Evolutionary conservation across 2,888 invertebrate species (phyloP).

Genomic region (Philopedon plagiatum): DNA sequence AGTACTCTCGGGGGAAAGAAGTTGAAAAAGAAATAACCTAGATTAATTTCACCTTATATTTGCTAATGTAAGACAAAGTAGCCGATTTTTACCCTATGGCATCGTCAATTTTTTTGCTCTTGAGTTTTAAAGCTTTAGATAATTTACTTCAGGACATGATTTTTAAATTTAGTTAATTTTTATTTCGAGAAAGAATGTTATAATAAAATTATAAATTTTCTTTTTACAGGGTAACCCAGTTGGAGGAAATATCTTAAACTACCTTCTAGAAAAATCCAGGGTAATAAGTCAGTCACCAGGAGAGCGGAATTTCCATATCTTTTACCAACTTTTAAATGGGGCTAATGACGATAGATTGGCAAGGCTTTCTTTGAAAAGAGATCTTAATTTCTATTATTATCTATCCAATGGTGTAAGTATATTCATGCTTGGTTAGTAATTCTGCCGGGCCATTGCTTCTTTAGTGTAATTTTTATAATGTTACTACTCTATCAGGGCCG

Average conservation of each 20-base stretch:
- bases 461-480: too few species aligned
- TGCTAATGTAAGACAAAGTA: too few species aligned
- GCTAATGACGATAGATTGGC: conserved; percentile 77
- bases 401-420: conserved; percentile 79
- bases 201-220: neutral
- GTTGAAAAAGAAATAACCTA: too few species aligned
- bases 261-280: conserved; percentile 90
- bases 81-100: too few species aligned
- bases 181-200: too few species aligned
- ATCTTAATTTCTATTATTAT: conserved; percentile 82
- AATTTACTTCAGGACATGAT: too few species aligned
- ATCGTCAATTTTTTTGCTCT: too few species aligned
- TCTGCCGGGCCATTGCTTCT: too few species aligned
- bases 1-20: too few species aligned
- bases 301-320: conserved; percentile 93
- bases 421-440: neutral
- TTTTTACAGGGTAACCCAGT: conserved; percentile 77
- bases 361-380: conserved; percentile 78
- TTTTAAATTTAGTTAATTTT: neutral
- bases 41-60: too few species aligned
- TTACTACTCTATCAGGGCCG: too few species aligned
- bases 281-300: conserved; percentile 88
- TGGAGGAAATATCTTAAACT: conserved; percentile 91
- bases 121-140: too few species aligned
- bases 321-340: conserved; percentile 89